phyloP scores from a whole-genome alignment of 2,888 invertebrate genomes.

The Labia minor region DNA sequence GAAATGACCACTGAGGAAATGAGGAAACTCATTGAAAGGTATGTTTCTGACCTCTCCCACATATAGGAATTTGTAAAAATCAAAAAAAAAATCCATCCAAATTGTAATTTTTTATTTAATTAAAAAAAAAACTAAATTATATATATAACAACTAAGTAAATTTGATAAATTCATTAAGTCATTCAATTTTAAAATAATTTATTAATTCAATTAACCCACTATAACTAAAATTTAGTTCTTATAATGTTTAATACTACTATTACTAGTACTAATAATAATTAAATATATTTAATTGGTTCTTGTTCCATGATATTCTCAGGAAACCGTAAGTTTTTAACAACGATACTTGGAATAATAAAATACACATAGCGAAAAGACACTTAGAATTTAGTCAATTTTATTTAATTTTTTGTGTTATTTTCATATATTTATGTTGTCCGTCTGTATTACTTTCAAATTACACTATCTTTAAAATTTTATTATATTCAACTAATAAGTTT shows the following conservation, averaged over 20 bases:
- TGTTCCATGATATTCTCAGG: constrained; percentile 44
- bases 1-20: constrained; percentile 93
- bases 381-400: constrained; percentile 18
- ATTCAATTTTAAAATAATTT: constrained; percentile 22
- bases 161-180: constrained; percentile 19
- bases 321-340: constrained; percentile 55
- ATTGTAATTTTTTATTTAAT: background rate
- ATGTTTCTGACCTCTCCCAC: constrained; percentile 43
- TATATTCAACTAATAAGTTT: too few species aligned
- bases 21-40: constrained; percentile 96
- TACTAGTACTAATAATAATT: background rate
- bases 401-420: constrained; percentile 23
- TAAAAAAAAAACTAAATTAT: constrained; percentile 3
- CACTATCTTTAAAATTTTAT: too few species aligned
- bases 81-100: constrained; percentile 18
- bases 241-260: background rate
- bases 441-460: too few species aligned
- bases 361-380: too few species aligned
- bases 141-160: constrained; percentile 17
- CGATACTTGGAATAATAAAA: constrained; percentile 17
- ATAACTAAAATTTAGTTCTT: constrained; percentile 16
- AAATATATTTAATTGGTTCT: constrained; percentile 27
- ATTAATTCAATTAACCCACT: constrained; percentile 8
- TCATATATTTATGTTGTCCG: too few species aligned
- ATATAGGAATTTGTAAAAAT: background rate